Base-by-base conservation (phyloP, 2,888 invertebrate genomes). In the Dryococelus australis region DNA sequence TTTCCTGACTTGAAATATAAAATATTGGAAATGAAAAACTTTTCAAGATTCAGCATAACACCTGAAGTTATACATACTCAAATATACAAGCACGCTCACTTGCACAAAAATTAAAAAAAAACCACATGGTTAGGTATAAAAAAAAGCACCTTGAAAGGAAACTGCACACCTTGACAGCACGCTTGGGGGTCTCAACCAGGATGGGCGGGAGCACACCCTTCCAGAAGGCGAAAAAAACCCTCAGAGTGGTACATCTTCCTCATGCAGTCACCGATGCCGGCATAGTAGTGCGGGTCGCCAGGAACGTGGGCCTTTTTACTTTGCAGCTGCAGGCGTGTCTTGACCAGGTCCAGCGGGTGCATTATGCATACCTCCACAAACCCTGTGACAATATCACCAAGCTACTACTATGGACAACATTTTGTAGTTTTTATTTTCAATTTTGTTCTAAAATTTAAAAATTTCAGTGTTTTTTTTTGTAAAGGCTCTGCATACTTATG, bases 331-430 rank as follows among this genome's bases (percentile, higher is more conserved):
- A 97, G 94, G 90, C 99, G 94, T 1, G 99, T 99, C 93, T 99
- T 99, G 4, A 99, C 95, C 88, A 99, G 94, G 93, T 99, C 99
- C 91, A 99, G 93, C 0, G 99, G 99, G 93, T 99, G 98, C 98
- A 99, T 99, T 86, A 98, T 96, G 92, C 97, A 98, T 88, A 98
- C 98, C 94, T 99, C 98, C 85, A 98, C 95, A 92, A 99, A 98
- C 79, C 96, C 96, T 94, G 90, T 43, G 90, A 88, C 87, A 26
- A 78, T 26, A 0, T n/a, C 78, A 78, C 26, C 5, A 10, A 78
- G 26, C 24, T 78, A 26, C 78, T 78, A 35, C 4, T 35, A 1
- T 35, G 35, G 35, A 35, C 4, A 35, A 35, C 2, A 35, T 4
- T 35, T 3, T 35, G 35, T 35, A 4, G 35, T 35, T 35, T 35